These are phyloP conservation scores for Drosophila pegasa DNA, from an alignment of 2,888 invertebrate species.

Conservation along the genomic window DNA sequence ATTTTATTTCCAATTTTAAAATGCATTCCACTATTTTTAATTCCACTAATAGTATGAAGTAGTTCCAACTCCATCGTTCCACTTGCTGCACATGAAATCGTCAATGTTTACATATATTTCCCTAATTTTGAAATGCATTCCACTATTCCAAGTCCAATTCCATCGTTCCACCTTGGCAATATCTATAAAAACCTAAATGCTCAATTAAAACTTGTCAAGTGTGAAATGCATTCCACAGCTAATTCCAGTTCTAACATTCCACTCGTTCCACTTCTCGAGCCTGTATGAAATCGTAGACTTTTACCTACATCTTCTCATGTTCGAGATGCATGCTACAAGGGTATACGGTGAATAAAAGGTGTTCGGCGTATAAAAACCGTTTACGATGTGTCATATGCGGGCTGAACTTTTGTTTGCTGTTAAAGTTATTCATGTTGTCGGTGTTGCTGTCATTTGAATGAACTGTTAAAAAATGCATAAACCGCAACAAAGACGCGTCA, in stretches of 20 bases:
- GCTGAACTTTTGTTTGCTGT: conserved; percentile 28
- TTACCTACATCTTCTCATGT: neutral
- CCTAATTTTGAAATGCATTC: neutral
- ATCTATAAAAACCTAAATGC: no score
- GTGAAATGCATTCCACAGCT: neutral
- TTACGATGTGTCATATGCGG: conserved; percentile 76
- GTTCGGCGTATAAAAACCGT: conserved; percentile 27
- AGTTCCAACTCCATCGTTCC: neutral
- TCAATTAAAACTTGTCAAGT: no score
- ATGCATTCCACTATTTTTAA: neutral
- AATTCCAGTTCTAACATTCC: neutral
- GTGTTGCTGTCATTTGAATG: conserved; percentile 40
- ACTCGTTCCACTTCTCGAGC: neutral
- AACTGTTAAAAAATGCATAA: conserved; percentile 44
- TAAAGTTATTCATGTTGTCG: conserved; percentile 8
- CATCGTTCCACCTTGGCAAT: neutral
- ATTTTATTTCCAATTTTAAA: no score
- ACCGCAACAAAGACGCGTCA: conserved; percentile 52
- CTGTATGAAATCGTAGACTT: neutral
- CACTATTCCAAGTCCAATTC: neutral
- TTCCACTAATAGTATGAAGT: neutral
- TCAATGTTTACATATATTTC: neutral
- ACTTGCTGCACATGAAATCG: neutral
- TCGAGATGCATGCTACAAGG: neutral
- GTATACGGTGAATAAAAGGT: conserved; percentile 16